Evolutionary conservation across 2,888 invertebrate species (phyloP).

Genomic region (Zootermopsis nevadensis): DNA sequence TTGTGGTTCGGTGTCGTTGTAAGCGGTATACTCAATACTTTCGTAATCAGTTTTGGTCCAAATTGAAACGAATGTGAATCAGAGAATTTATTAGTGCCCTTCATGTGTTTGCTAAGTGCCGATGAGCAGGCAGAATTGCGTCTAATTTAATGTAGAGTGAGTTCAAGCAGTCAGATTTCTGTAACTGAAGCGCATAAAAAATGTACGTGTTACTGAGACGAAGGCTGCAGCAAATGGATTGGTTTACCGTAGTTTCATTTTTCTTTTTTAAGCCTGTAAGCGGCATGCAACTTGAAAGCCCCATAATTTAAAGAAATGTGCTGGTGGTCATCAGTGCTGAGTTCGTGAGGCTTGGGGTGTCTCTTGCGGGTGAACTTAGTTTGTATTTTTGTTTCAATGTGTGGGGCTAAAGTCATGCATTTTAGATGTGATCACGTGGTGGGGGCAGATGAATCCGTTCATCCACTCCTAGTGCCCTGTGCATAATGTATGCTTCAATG

Average conservation of each 20-base stretch:
- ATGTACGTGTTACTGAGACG: not conserved
- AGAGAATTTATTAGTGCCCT: too few species aligned
- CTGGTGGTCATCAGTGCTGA: not conserved
- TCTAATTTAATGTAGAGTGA: not conserved
- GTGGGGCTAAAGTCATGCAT: conserved; percentile 5
- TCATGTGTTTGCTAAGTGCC: too few species aligned
- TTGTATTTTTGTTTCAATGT: conserved; percentile 8
- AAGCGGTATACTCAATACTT: too few species aligned
- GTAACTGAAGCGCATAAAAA: not conserved
- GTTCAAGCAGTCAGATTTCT: too few species aligned
- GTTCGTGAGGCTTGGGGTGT: not conserved
- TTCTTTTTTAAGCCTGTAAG: not conserved
- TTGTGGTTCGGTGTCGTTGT: too few species aligned
- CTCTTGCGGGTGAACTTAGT: conserved; percentile 14
- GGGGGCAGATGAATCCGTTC: conserved; percentile 22
- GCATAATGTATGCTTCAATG: conserved; percentile 34
- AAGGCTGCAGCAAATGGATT: not conserved
- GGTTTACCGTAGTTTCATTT: not conserved
- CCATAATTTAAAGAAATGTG: not conserved
- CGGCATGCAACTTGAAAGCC: not conserved
- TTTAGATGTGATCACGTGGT: conserved; percentile 20
- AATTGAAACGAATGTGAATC: too few species aligned
- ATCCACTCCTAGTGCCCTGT: conserved; percentile 21
- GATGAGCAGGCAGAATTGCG: too few species aligned
- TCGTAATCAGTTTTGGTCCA: too few species aligned